These are phyloP conservation scores for Caiman crocodilus DNA, from an alignment of 2,797 vertebrate species.

Conservation along the genomic window DNA sequence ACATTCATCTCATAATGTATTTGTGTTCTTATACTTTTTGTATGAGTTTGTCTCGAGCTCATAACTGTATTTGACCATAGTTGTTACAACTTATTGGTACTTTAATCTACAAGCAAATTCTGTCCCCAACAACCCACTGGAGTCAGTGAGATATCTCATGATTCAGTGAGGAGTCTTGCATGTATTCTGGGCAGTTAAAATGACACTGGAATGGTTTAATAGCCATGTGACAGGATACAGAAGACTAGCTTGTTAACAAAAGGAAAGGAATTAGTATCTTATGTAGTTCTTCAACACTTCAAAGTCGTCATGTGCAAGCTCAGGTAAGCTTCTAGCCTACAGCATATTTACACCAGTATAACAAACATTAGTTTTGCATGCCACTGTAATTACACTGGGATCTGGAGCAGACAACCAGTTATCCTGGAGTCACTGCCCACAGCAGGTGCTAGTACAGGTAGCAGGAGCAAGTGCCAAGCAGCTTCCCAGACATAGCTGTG, in stretches of 20 bases:
- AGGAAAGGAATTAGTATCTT: not conserved
- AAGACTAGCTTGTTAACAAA: not conserved
- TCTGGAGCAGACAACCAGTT: too few species aligned
- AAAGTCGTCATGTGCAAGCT: not conserved
- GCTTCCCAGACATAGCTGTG: too few species aligned
- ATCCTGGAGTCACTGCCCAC: not conserved
- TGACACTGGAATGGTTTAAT: not conserved
- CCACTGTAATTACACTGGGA: too few species aligned
- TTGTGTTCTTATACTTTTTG: conserved; percentile 1
- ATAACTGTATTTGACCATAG: not conserved
- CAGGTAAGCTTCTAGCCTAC: not conserved
- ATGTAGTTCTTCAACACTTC: not conserved
- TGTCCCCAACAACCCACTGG: not conserved
- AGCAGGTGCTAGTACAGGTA: not conserved
- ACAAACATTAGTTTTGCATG: too few species aligned
- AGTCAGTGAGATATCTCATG: not conserved
- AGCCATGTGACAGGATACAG: not conserved
- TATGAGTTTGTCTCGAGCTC: conserved; percentile 18
- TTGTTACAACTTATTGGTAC: not conserved
- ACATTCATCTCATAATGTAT: not conserved
- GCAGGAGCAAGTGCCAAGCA: not conserved
- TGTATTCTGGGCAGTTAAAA: not conserved
- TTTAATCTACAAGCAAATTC: not conserved
- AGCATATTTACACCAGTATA: not conserved
- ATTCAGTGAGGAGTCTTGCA: not conserved